These are phyloP conservation scores for Phyllostomus discolor DNA, from an alignment of 2,113 vertebrate genomes.

Conservation along the genomic window DNA sequence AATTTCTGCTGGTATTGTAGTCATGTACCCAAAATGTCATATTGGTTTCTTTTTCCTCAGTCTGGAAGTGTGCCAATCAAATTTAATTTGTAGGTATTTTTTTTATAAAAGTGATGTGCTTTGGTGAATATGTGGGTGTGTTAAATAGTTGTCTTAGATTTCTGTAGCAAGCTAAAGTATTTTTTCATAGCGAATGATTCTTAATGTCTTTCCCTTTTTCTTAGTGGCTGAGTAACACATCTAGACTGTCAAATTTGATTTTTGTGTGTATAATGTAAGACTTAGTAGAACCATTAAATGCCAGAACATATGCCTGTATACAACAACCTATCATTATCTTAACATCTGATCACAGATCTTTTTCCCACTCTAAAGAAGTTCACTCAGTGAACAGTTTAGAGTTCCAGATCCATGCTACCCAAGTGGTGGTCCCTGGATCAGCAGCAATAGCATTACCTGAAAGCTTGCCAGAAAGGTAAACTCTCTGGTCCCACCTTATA, in stretches of 20 bases:
- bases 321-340: background rate
- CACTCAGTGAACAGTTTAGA: background rate
- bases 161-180: background rate
- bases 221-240: background rate
- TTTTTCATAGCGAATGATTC: background rate
- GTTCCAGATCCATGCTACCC: background rate
- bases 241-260: background rate
- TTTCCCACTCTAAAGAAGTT: background rate
- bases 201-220: background rate
- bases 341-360: background rate
- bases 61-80: background rate
- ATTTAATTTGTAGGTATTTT: background rate
- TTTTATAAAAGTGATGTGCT: background rate
- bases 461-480: background rate
- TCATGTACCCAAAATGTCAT: background rate
- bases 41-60: background rate
- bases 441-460: background rate
- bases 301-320: background rate
- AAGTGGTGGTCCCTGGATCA: background rate
- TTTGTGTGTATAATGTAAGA: background rate
- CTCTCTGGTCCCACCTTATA: background rate
- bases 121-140: background rate
- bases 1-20: background rate
- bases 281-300: background rate
- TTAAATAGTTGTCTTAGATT: background rate